Percentiles rank a stretch among this genome's conserved stretches.
These are phyloP conservation scores for Oasisia sp. DNA, from an alignment of 2,888 invertebrate genomes.

Conservation along the genomic window DNA sequence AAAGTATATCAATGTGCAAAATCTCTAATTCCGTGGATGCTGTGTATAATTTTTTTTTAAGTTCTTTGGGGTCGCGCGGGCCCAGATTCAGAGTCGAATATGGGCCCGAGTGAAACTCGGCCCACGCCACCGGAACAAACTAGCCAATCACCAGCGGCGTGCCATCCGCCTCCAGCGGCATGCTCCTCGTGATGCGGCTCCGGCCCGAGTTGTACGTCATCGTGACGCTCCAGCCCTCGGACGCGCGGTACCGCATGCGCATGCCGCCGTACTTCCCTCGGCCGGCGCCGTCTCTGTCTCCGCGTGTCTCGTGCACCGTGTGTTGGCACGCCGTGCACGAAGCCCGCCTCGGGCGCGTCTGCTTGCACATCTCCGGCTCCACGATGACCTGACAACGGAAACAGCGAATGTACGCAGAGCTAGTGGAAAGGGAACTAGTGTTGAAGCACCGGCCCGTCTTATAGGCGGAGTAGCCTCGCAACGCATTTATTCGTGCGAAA, in stretches of 20 bases:
- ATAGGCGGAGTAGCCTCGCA: no score
- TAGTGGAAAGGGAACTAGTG: no score
- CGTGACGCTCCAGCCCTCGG: background rate
- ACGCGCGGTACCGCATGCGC: slow-evolving; percentile 5
- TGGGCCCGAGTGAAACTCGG: no score
- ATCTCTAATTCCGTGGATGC: no score
- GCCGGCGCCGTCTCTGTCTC: background rate
- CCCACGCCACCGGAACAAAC: no score
- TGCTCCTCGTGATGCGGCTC: slow-evolving; percentile 4
- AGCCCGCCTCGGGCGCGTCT: background rate
- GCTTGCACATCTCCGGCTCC: background rate
- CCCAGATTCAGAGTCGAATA: no score
- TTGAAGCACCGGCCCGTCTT: no score
- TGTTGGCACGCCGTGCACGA: background rate
- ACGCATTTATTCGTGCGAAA: no score
- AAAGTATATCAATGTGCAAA: no score
- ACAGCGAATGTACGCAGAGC: no score
- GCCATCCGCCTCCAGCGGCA: background rate
- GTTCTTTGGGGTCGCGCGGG: no score
- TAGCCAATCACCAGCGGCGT: background rate
- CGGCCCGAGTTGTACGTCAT: background rate
- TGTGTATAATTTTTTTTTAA: no score
- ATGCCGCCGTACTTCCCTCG: background rate
- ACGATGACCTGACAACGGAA: background rate
- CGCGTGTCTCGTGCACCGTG: background rate